Evolutionary conservation across 2,797 vertebrate species (phyloP), one percentile per base, ranked within the genome.

Genomic region (Morus bassanus): DNA sequence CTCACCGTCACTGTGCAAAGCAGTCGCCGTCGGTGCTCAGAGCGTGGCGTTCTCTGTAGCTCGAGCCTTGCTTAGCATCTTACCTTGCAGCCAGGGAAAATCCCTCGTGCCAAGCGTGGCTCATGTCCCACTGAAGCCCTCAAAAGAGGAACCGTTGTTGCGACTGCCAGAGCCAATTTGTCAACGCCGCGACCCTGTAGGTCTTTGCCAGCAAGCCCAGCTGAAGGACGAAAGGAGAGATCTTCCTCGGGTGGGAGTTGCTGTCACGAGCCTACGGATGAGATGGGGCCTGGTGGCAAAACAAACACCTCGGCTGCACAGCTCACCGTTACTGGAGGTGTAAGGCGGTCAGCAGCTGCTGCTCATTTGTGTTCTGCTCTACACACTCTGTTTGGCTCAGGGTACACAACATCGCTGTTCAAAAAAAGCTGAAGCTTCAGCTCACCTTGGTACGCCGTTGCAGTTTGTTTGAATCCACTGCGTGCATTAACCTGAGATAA

Each of bases 371-470:
- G 51, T 59, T 78, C 65, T 46, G 50, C 59, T 79, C 51, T 17
- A 12, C 23, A 30, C 6, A 2, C 3, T 19, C 43, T 8, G 28
- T 56, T 87, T 84, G 39, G 21, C 37, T 61, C 22, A 43, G 70
- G 28, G 28, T 46, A 37, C 35, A 63, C 16, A n/a, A 12, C 6
- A 3, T 31, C 3, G 2, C 54, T 45, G 7, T 74, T 93, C 73
- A 60, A 85, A 96, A 73, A 69, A 50, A 6, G 11, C 37, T 93
- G 3, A 8, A 77, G n/a, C 75, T 57, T 79, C 72, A 91, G 56
- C 67, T 93, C 35, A 57, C 39, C 22, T 78, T 0, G 0, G 25
- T 33, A n/a, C 0, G 0, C 31, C 9, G 6, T 3, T 77, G 57
- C 31, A 72, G n/a, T 68, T 91, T 85, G 22, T 69, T 59, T 91